Evolutionary conservation across 1,140 invertebrate species (phyloP).

Genomic region (Linepithema humile): DNA sequence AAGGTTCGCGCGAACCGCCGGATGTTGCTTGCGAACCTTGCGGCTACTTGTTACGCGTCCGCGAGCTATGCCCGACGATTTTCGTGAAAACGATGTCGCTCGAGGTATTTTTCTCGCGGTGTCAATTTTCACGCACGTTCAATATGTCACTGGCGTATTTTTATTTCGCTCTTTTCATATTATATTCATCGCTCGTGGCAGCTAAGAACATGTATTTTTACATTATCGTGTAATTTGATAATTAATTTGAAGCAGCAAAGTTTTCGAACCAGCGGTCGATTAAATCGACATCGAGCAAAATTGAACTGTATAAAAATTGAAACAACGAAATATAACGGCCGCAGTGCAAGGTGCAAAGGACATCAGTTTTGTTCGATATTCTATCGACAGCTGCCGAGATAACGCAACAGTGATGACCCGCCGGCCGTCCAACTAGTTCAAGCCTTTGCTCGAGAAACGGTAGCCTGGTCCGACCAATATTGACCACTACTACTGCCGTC

Average conservation of each 20-base stretch:
- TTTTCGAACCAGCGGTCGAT: too few species aligned
- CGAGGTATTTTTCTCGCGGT: too few species aligned
- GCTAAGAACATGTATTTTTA: neutral
- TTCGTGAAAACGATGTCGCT: neutral
- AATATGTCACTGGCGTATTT: neutral
- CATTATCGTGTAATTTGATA: neutral
- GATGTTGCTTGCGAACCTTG: slow-evolving; percentile 62
- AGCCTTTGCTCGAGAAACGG: slow-evolving; percentile 47
- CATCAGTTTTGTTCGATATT: slow-evolving; percentile 30
- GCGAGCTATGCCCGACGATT: slow-evolving; percentile 55
- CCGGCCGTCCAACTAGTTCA: slow-evolving; percentile 36
- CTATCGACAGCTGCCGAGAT: slow-evolving; percentile 36
- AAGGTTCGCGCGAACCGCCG: slow-evolving; percentile 51
- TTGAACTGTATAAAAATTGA: slow-evolving; percentile 14
- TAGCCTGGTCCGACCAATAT: slow-evolving; percentile 73
- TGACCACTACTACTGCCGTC: slow-evolving; percentile 76
- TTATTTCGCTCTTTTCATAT: neutral
- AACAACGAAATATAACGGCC: too few species aligned
- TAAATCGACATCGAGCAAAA: too few species aligned
- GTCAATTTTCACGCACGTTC: too few species aligned
- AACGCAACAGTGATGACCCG: neutral
- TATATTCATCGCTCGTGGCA: neutral
- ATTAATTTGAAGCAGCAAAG: neutral
- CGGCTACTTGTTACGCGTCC: slow-evolving; percentile 80
- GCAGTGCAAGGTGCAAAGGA: slow-evolving; percentile 2